Evolutionary conservation across 2,888 invertebrate species (phyloP).

Genomic region (Mayetiola destructor): DNA sequence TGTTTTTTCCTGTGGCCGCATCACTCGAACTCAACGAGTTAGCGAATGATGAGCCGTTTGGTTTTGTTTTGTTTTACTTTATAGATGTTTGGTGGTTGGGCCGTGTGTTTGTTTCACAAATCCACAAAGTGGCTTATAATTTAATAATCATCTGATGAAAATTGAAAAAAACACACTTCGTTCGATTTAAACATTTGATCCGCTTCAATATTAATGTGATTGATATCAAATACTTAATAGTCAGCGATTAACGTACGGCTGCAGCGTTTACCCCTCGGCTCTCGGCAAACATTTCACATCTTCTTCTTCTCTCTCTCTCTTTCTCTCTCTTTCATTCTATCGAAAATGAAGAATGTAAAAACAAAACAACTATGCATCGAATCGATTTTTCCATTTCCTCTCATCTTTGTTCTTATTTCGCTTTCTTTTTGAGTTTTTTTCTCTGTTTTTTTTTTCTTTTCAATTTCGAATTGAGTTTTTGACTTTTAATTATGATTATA

Average conservation of each 20-base stretch:
- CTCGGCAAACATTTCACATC: background rate
- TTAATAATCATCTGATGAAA: constrained; percentile 10
- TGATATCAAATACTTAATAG: constrained; percentile 12
- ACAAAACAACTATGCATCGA: background rate
- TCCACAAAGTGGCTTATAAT: constrained; percentile 3
- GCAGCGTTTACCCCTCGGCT: background rate
- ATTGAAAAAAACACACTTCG: constrained; percentile 2
- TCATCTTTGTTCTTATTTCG: too few species aligned
- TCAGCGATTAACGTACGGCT: too few species aligned
- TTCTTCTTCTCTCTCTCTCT: background rate
- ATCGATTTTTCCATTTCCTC: too few species aligned
- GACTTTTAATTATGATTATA: background rate
- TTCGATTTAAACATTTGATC: constrained; percentile 1
- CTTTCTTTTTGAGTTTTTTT: too few species aligned
- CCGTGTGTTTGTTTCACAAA: background rate
- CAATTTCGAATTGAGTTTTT: background rate
- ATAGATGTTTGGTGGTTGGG: too few species aligned
- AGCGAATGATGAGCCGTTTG: too few species aligned
- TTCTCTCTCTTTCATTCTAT: background rate
- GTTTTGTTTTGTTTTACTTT: too few species aligned
- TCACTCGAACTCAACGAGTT: background rate
- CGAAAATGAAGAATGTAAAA: background rate
- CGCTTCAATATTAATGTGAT: constrained; percentile 3
- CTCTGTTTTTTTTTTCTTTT: background rate
- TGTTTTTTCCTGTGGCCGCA: background rate